A percentile compares a stretch with the other conserved stretches of the same genome.
These are phyloP conservation scores for Silurus meridionalis DNA, from an alignment of 2,113 vertebrate genomes.

Conservation along the genomic window DNA sequence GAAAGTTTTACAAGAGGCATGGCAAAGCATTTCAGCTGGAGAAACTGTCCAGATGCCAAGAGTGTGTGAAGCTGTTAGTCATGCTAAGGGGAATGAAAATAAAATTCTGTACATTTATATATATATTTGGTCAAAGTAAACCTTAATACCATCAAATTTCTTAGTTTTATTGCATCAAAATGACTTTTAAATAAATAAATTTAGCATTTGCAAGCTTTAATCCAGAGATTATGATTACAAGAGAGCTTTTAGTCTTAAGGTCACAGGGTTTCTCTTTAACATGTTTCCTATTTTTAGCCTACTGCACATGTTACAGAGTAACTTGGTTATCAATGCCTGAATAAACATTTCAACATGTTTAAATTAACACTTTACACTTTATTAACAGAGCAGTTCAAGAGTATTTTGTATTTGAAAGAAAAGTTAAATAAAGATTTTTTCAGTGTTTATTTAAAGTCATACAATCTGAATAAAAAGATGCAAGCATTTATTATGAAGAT, in stretches of 20 bases:
- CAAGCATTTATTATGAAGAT: neutral
- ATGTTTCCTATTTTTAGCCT: neutral
- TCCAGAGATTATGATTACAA: neutral
- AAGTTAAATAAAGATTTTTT: neutral
- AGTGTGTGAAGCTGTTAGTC: no score
- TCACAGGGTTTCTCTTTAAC: neutral
- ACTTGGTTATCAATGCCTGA: conserved; percentile 6
- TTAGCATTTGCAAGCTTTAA: no score
- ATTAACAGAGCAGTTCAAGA: neutral
- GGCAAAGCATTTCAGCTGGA: no score
- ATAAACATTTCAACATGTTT: neutral
- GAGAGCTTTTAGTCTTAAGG: neutral
- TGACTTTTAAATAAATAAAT: no score
- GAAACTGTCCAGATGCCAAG: no score
- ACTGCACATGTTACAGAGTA: conserved; percentile 12
- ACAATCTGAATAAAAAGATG: neutral
- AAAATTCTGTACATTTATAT: no score
- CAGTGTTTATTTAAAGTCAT: no score
- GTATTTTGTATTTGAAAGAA: neutral
- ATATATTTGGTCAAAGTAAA: no score
- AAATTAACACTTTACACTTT: neutral
- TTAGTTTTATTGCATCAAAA: no score
- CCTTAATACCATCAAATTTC: no score
- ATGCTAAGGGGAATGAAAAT: no score
- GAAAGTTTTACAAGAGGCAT: no score